Percentiles rank a stretch among this genome's conserved stretches.
Conservation (phyloP, 2,797 vertebrate species). For the Hemibagrus guttatus region DNA sequence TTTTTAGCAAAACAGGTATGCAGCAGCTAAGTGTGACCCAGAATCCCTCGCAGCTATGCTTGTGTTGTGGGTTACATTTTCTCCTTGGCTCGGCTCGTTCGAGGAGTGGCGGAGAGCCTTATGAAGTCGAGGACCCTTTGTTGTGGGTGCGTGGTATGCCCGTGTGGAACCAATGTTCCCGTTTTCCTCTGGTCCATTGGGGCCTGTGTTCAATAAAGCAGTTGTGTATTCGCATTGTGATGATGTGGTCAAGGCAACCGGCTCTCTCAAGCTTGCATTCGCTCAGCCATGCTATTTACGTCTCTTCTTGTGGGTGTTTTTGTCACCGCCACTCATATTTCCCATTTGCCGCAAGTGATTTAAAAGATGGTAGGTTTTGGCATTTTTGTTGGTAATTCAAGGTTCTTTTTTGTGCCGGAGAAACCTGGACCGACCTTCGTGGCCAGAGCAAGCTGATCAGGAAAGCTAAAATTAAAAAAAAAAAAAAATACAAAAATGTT, state of each 20-base stretch:
- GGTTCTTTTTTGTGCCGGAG: constrained; percentile 54
- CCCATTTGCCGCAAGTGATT: constrained; percentile 64
- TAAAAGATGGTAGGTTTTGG: constrained; percentile 60
- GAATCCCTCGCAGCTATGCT: constrained; percentile 53
- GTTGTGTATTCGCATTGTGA: constrained; percentile 91
- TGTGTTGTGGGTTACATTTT: constrained; percentile 66
- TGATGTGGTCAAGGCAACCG: constrained; percentile 91
- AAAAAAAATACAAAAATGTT: constrained; percentile 17
- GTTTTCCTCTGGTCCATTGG: constrained; percentile 75
- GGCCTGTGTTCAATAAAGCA: constrained; percentile 91
- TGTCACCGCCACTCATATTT: constrained; percentile 66
- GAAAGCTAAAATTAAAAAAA: constrained; percentile 50
- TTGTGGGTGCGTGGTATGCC: constrained; percentile 87
- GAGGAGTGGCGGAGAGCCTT: constrained; percentile 61
- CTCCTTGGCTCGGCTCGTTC: constrained; percentile 58
- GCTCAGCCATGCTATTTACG: constrained; percentile 79
- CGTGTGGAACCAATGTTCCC: constrained; percentile 84
- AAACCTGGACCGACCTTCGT: constrained; percentile 56
- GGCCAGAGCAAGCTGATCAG: constrained; percentile 50
- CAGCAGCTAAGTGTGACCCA: constrained; percentile 45
- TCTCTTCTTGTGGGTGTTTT: constrained; percentile 67
- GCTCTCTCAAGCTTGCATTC: constrained; percentile 85
- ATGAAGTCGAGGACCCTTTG: constrained; percentile 77
- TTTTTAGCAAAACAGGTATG: constrained; percentile 43
- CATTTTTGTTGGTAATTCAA: constrained; percentile 61